Evolutionary conservation across 2,113 vertebrate species (phyloP), one percentile per base, ranked within the genome.

Genomic region (Pelusios castaneus): DNA sequence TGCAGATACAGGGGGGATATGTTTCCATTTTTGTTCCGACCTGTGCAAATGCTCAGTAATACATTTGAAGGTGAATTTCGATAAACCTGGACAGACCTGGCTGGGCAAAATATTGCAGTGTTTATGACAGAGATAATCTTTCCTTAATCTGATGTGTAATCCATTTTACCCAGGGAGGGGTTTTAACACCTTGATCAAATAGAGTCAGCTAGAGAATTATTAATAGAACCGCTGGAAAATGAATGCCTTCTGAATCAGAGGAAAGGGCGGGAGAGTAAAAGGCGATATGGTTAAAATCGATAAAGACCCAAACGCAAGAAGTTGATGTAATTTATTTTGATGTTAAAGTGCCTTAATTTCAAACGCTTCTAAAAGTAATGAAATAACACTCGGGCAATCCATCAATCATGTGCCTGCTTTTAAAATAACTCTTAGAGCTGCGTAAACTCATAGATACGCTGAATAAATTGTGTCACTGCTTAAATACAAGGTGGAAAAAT

Each of bases 61-160:
- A 22, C 82, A 1, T 54, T 93, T 85, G 81, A 95, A 95, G 95
- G 86, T 88, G 79, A 89, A 91, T 95, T 96, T 96, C 93, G 84
- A 96, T 95, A 94, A 96, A 83, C 52, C 91, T 80, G 85, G 79
- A 58, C 92, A 87, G 90, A 31, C 67, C 76, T 84, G 84, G 84
- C 52, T 90, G 88, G 70, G 76, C 93, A 84, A 95, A 90, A 89
- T 82, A 21, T 52, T 91, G 90, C 94, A 58, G 84, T 47, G 22
- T 91, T 96, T 93, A 96, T 95, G 91, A 87, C 92, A 92, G 91
- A 95, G 94, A 95, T 96, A 96, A 95, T 94, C 95, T 94, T 84
- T 22, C 83, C 70, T 89, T 96, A 97, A 97, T 95, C 94, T 95
- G 93, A 73, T 60, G 56, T 43, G 94, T 88, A 95, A 95, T 94